These are phyloP conservation scores for Ctenomys sociabilis DNA, from an alignment of 2,113 vertebrate species.

Conservation along the genomic window DNA sequence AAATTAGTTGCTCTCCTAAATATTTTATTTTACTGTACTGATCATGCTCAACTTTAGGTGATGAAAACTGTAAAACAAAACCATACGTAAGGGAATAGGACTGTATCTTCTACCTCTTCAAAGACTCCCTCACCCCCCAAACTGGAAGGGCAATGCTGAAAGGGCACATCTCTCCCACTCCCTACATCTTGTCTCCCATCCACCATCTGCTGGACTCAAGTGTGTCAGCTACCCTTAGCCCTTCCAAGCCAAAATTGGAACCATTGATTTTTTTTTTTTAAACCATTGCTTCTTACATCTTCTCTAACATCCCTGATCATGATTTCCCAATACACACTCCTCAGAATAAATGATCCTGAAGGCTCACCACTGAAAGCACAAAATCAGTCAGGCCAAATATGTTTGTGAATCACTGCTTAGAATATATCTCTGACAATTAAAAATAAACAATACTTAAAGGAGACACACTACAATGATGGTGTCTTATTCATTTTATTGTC, in stretches of 20 bases:
- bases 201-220: not conserved
- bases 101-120: not conserved
- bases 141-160: not conserved
- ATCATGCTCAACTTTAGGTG: not conserved
- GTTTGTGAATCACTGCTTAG: not conserved
- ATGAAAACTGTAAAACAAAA: not conserved
- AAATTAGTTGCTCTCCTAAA: not conserved
- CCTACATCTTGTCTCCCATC: rapidly evolving
- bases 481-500: not conserved
- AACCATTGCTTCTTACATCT: not conserved
- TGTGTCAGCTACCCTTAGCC: not conserved
- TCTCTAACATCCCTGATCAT: not conserved
- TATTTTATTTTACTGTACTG: not conserved
- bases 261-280: too few relatives aligned
- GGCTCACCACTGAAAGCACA: not conserved
- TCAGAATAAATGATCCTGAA: not conserved
- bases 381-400: not conserved
- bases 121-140: not conserved
- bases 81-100: not conserved
- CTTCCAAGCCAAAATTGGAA: not conserved
- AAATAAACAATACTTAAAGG: not conserved
- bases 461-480: not conserved
- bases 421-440: not conserved
- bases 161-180: rapidly evolving
- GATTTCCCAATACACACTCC: not conserved